phyloP scores from a whole-genome alignment of 2,888 invertebrate species.

The Incurvaria masculella region DNA sequence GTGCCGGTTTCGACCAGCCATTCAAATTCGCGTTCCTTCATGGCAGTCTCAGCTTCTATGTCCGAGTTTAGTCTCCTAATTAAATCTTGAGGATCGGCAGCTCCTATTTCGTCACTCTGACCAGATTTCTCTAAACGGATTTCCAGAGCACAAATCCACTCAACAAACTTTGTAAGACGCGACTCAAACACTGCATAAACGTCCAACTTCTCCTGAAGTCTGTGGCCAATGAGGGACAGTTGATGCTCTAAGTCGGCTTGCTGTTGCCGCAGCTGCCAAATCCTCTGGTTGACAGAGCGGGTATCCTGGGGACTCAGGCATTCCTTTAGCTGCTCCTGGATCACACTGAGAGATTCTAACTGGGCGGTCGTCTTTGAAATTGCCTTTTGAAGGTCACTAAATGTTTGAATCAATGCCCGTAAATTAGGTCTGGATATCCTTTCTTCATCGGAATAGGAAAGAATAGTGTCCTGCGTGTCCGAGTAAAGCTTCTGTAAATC shows the following conservation, averaged over 20 bases:
- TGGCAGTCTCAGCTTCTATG: constrained; percentile 68
- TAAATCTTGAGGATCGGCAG: constrained; percentile 69
- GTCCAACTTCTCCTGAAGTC: constrained; percentile 71
- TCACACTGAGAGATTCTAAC: constrained; percentile 68
- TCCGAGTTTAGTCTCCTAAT: constrained; percentile 70
- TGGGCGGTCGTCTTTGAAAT: constrained; percentile 58
- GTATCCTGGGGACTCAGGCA: constrained; percentile 82
- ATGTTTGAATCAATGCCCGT: constrained; percentile 60
- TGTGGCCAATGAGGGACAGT: constrained; percentile 66
- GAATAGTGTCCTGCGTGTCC: constrained; percentile 61
- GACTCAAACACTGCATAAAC: constrained; percentile 68
- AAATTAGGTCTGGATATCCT: constrained; percentile 60
- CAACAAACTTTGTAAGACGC: constrained; percentile 60
- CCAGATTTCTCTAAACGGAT: constrained; percentile 59
- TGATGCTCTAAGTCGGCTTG: constrained; percentile 80
- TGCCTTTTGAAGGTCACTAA: constrained; percentile 59
- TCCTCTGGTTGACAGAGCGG: constrained; percentile 72
- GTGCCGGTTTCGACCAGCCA: constrained; percentile 72
- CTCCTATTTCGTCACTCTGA: constrained; percentile 43
- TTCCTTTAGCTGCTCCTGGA: constrained; percentile 80
- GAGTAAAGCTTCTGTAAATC: constrained; percentile 61
- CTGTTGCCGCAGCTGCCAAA: constrained; percentile 76
- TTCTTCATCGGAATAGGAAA: constrained; percentile 51
- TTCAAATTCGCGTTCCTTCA: constrained; percentile 74
- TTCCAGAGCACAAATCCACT: constrained; percentile 71